Conservation (phyloP, 1,140 invertebrate species). For the Drosophila carrolli region DNA sequence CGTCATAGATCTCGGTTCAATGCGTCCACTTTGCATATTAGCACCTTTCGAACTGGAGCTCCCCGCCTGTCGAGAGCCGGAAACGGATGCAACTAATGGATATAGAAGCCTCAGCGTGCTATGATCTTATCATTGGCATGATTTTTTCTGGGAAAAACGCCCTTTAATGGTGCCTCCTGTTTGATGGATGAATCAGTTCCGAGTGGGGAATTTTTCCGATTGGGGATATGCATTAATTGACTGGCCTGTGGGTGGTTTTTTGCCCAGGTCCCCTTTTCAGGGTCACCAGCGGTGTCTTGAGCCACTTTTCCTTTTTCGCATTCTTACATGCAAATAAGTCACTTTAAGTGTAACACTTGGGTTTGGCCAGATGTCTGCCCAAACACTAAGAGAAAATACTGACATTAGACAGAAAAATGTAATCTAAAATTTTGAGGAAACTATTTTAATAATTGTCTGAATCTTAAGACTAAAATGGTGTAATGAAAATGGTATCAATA, state of each 20-base stretch:
- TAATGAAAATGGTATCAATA: too few relatives aligned
- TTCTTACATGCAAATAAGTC: slow-evolving; percentile 67
- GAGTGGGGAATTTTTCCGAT: slow-evolving; percentile 24
- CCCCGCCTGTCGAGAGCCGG: slow-evolving; percentile 24
- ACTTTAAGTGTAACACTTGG: slow-evolving; percentile 71
- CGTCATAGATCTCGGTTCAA: slow-evolving; percentile 51
- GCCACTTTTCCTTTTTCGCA: slow-evolving; percentile 56
- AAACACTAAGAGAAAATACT: slow-evolving; percentile 4
- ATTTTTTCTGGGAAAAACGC: slow-evolving; percentile 73
- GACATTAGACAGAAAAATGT: too few relatives aligned
- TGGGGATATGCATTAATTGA: slow-evolving; percentile 19
- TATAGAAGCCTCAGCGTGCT: slow-evolving; percentile 26
- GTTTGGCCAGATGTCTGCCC: slow-evolving; percentile 59
- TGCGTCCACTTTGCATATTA: slow-evolving; percentile 69
- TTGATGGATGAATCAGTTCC: slow-evolving; percentile 49
- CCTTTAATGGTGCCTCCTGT: slow-evolving; percentile 56
- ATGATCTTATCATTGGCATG: slow-evolving; percentile 70
- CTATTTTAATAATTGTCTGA: too few relatives aligned
- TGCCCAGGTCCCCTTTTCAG: slow-evolving; percentile 33
- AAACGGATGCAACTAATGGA: slow-evolving; percentile 66
- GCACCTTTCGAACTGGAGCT: slow-evolving; percentile 66
- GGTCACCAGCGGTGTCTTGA: slow-evolving; percentile 14
- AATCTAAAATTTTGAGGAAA: too few relatives aligned
- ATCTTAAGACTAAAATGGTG: too few relatives aligned
- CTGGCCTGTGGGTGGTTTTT: background rate